Evolutionary conservation across 2,797 vertebrate genomes (phyloP), one percentile per base, ranked within the genome.

Genomic region (Tamandua tetradactyla): DNA sequence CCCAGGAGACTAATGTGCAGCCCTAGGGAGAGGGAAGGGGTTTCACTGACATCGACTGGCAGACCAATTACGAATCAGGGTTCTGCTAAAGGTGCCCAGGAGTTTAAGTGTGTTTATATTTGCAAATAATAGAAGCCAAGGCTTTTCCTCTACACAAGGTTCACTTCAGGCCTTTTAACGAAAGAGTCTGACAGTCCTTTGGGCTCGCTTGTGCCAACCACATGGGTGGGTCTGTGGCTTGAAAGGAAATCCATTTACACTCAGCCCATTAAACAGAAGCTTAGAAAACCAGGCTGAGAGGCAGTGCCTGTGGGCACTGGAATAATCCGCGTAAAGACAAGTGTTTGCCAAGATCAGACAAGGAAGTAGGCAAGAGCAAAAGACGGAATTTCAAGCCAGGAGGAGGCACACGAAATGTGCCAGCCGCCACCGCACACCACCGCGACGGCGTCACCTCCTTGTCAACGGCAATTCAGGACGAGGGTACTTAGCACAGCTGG

Each of bases 231-330:
- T 96, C 87, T 91, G 87, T 66, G 32, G 62, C 69, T 89, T 61
- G 72, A 88, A 95, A 93, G 90, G 95, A 97, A 95, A 90, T 82
- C 82, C 44, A 75, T 23, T 89, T 74, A 71, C 55, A 75, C 52
- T 66, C 86, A 64, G 66, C 59, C 81, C 11, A 2, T 59, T 83
- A 69, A 86, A 87, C 23, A 83, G 94, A 88, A 96, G 74, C 91
- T 49, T 11, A 55, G 79, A 78, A 78, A 61, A 47, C 18, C 37
- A n/a, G 84, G 78, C 87, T 52, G 74, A 82, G 85, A 30, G 95
- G 85, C 95, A 44, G 37, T 52, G 30, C 52, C 69, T 23, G 4
- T 13, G 22, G 86, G 64, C 85, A 23, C 7, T 0, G 2, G 42
- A 64, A 83, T 82, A 49, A 62, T 78, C 85, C 85, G 47, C n/a